A percentile compares a stretch with the other conserved stretches of the same genome.
phyloP scores from a whole-genome alignment of 2,113 vertebrate species.

The Pelvicachromis taeniatus region DNA sequence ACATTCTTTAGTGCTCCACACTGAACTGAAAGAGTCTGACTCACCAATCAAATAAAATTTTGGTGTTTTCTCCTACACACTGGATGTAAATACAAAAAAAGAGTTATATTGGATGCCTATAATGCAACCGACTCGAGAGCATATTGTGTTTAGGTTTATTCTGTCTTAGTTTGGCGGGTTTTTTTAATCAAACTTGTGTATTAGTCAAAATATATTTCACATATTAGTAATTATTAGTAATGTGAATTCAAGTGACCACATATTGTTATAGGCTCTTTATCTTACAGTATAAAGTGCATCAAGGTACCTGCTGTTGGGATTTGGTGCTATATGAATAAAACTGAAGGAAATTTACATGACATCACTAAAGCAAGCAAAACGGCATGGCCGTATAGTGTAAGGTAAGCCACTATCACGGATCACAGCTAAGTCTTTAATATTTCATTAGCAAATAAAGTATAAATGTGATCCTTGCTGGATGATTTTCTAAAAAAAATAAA shows the following conservation, averaged over 20 bases:
- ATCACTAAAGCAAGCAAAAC: not conserved
- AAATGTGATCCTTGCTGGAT: not conserved
- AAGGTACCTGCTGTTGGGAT: not conserved
- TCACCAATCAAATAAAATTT: not conserved
- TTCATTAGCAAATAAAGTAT: not conserved
- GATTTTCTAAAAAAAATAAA: not conserved
- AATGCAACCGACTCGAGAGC: not conserved
- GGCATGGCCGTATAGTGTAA: not conserved
- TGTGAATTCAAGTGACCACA: not conserved
- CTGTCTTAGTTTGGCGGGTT: not conserved
- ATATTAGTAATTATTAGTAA: not conserved
- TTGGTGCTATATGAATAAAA: not conserved
- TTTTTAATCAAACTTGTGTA: not conserved
- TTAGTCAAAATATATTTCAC: not conserved
- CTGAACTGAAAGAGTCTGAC: not conserved
- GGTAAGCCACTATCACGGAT: not conserved
- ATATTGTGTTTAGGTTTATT: not conserved
- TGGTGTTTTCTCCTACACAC: not conserved
- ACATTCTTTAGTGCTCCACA: not conserved
- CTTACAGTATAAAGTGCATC: not conserved
- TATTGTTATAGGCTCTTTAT: not conserved
- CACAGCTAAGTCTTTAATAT: not conserved
- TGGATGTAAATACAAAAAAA: not conserved
- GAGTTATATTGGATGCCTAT: not conserved
- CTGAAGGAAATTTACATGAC: not conserved